Evolutionary conservation across 2,113 vertebrate genomes (phyloP).

Genomic region (Ammospiza caudacuta): DNA sequence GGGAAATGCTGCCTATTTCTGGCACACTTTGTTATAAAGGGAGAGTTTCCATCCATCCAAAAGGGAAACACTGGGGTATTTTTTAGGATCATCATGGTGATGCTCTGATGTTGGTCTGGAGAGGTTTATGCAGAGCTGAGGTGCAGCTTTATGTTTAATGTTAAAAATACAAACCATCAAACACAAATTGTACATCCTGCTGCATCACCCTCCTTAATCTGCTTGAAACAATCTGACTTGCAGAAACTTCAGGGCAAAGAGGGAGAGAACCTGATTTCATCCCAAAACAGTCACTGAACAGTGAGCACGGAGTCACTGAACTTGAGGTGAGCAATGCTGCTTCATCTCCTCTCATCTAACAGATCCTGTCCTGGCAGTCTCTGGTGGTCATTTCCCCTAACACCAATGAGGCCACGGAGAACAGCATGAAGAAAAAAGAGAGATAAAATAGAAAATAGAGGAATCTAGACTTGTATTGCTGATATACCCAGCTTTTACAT

Average conservation of each 20-base stretch:
- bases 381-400: not conserved
- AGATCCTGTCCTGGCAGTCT: not conserved
- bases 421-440: not conserved
- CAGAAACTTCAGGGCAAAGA: not conserved
- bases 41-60: not conserved
- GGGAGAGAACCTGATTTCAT: not conserved
- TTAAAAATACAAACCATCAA: not conserved
- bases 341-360: not conserved
- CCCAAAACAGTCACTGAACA: not conserved
- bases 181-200: not conserved
- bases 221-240: not conserved
- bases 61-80: not conserved
- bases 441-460: not conserved
- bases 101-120: not conserved
- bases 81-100: not conserved
- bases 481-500: not conserved
- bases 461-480: not conserved
- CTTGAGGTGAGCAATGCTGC: not conserved
- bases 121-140: not conserved
- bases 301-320: not conserved
- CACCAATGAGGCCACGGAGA: not conserved
- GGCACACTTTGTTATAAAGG: not conserved
- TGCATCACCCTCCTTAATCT: not conserved
- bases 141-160: not conserved
- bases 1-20: not conserved